Evolutionary conservation across 1,140 invertebrate species (phyloP).

Genomic region (Temnothorax nylanderi): DNA sequence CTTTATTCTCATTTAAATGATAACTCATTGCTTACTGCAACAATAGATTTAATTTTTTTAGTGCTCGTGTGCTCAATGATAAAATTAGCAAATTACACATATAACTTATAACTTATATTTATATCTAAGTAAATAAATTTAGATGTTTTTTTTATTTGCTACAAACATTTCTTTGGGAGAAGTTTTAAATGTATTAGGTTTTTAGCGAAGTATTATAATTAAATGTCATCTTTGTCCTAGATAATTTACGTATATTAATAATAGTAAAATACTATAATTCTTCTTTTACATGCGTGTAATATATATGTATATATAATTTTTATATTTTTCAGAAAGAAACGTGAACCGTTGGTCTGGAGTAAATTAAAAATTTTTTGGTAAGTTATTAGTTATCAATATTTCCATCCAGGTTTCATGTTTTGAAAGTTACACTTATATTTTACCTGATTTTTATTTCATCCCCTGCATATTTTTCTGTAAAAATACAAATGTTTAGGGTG

Average conservation of each 20-base stretch:
- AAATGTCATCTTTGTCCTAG: neutral
- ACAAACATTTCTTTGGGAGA: neutral
- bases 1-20: neutral
- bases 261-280: neutral
- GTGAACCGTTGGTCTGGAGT: constrained; percentile 11
- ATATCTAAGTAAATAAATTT: neutral
- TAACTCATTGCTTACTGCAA: neutral
- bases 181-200: neutral
- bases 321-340: constrained; percentile 30
- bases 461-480: neutral
- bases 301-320: constrained; percentile 11
- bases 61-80: neutral
- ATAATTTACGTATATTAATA: neutral
- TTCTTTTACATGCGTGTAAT: neutral
- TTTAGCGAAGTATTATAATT: neutral
- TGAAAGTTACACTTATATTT: neutral
- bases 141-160: neutral
- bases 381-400: constrained; percentile 37
- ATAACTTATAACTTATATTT: neutral
- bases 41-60: constrained; percentile 3
- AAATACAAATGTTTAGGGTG: neutral
- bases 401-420: neutral
- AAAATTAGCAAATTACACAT: neutral
- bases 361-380: constrained; percentile 20
- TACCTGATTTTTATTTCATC: neutral